Base-by-base conservation (phyloP, 2,888 invertebrate genomes). In the Unio delphinus region DNA sequence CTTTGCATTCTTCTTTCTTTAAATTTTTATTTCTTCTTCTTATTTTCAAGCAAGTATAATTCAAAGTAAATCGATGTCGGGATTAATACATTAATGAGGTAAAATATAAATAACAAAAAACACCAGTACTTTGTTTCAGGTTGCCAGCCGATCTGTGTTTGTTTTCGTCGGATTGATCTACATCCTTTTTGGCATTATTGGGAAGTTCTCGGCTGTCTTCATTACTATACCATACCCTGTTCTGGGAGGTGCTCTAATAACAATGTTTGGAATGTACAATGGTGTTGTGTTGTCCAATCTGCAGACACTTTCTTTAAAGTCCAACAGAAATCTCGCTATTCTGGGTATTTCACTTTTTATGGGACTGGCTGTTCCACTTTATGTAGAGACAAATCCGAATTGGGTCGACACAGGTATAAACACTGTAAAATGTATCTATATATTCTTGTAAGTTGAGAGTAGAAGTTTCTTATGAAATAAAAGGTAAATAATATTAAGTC, bases 341-440 rank as follows among this genome's bases (percentile, higher is more conserved):
- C 92, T 96, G 55, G 96, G 96, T 26, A 93, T 96, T 84, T 95
- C 96, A 5, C 92, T 96, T 72, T 95, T 96, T 91, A 94, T 95
- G 83, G 96, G 96, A 3, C 89, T 96, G 91, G 92, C 87, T 61
- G 73, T 90, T 34, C 87, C 87, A 4, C 70, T 67, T 4, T 78
- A 68, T 65, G 67, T 68, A 11, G 65, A 75, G 59, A 67, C 65
- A 18, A 66, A 68, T 0, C 57, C 69, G 5, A 58, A 64, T 30
- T 70, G 75, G 15, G 45, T 78, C 17, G 57, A 73, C 17, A 75
- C 75, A 56, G 78, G 78, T 75, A 69, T 45, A 15, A 15, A 15
- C 15, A 45, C 15, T 45, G 45, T 15, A 45, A 15, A 45, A 3
- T 45, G 0, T 11, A 45, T 45, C 15, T 45, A 45, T 45, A 11